A percentile compares a stretch with the other conserved stretches of the same genome.
Evolutionary conservation across 2,888 invertebrate species (phyloP).

Genomic region (Nudaria mundana): DNA sequence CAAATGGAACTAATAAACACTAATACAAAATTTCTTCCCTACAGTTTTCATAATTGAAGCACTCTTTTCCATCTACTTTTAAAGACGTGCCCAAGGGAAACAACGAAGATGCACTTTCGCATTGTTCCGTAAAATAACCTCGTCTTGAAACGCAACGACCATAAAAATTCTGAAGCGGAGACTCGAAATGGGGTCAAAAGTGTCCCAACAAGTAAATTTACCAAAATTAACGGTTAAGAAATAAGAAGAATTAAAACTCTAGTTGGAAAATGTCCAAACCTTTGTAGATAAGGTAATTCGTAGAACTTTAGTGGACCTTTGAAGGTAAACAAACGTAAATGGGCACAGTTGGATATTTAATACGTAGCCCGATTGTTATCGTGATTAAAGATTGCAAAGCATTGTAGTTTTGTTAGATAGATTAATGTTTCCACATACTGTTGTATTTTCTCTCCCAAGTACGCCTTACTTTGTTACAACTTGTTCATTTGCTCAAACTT

Average conservation of each 20-base stretch:
- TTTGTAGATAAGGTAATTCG: slow-evolving; percentile 30
- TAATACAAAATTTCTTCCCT: slow-evolving; percentile 31
- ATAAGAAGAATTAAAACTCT: slow-evolving; percentile 42
- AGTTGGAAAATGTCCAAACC: slow-evolving; percentile 46
- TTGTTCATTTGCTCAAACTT: no score
- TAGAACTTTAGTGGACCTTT: slow-evolving; percentile 23
- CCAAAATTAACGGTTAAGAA: slow-evolving; percentile 43
- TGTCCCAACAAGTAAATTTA: slow-evolving; percentile 39
- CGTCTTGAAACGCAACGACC: slow-evolving; percentile 48
- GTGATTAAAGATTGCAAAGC: slow-evolving; percentile 10
- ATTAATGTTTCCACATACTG: neutral
- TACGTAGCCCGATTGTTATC: slow-evolving; percentile 19
- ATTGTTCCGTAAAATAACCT: slow-evolving; percentile 53
- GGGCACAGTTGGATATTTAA: slow-evolving; percentile 15
- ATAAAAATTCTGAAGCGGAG: slow-evolving; percentile 47
- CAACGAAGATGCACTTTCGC: slow-evolving; percentile 35
- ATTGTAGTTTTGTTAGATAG: slow-evolving; percentile 2
- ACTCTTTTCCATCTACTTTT: slow-evolving; percentile 40
- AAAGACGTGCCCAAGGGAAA: slow-evolving; percentile 27
- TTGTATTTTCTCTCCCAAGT: no score
- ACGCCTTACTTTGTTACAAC: no score
- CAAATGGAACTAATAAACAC: slow-evolving; percentile 15
- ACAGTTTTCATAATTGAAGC: slow-evolving; percentile 39
- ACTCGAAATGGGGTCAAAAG: slow-evolving; percentile 45
- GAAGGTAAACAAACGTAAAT: slow-evolving; percentile 22